Evolutionary conservation across 2,888 invertebrate species (phyloP), one percentile per base, ranked within the genome.

Genomic region (Steinernema hermaphroditum): DNA sequence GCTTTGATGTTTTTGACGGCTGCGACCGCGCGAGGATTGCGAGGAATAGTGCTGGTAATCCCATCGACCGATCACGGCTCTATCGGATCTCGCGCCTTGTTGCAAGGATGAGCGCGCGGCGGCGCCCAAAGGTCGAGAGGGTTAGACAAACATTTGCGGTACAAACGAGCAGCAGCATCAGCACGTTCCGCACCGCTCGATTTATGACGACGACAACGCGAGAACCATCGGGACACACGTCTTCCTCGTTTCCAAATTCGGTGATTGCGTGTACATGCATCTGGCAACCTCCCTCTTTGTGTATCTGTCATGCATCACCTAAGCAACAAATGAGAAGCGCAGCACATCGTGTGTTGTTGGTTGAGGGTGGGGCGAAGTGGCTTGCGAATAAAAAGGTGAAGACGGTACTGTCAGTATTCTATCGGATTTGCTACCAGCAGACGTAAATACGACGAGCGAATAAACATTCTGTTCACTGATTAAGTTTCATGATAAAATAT

Each of bases 11-110:
- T 62, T 62, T 62, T 62, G 62, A 62, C 62, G 16, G 50, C 32
- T 27, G 54, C 54, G 54, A 27, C 46, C 54, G 32, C 62, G 62
- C 32, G 62, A 16, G 6, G 12, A 16, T 34, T 2, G 27, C 32
- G 62, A 24, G 27, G 32, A 16, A 29, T 16, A 62, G 62, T 34
- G 29, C 27, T 29, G 62, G 62, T 62, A 62, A 62, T 62, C 62
- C 62, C 9, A 16, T n/a, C 62, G 62, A 12, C 37, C 4, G 12
- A 37, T 37, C 37, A 12, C 37, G 37, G 62, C 62, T 62, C 62
- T 62, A 62, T 62, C 62, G 62, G 62, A 62, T 62, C 62, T 62
- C 62, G 62, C 62, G 62, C 62, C 62, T 62, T 62, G 62, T 62
- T 62, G 62, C 62, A 62, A 62, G 62, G 62, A 62, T 62, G 27